Conservation (phyloP, 2,797 vertebrate genomes). For the Platalea minor region DNA sequence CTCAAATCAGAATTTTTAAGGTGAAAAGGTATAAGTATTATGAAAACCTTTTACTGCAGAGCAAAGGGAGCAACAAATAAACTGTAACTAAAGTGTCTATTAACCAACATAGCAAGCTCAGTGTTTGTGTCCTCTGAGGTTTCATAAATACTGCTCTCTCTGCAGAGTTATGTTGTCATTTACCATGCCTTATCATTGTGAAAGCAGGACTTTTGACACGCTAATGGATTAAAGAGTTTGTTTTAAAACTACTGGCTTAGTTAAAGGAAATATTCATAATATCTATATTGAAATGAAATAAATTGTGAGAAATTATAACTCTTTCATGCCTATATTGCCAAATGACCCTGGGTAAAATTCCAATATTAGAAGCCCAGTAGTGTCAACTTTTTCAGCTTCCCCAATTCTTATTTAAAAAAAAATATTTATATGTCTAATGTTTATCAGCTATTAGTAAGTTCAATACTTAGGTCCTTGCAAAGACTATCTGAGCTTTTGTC, state of each 20-base stretch:
- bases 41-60: not conserved
- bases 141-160: not conserved
- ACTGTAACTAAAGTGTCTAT: not conserved
- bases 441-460: not conserved
- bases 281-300: not conserved
- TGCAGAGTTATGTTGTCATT: not conserved
- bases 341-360: not conserved
- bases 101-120: not conserved
- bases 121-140: not conserved
- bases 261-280: not conserved
- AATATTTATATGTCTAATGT: not conserved
- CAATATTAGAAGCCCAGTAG: not conserved
- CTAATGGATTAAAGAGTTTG: not conserved
- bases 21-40: not conserved
- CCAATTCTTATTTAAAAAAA: not conserved
- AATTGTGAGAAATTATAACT: not conserved
- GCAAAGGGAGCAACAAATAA: not conserved
- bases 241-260: not conserved
- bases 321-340: not conserved
- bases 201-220: not conserved
- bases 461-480: not conserved
- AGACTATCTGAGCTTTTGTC: not conserved
- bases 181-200: not conserved
- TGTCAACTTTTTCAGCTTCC: not conserved
- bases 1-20: not conserved